A percentile compares a stretch with the other conserved stretches of the same genome.
Conservation (phyloP, 2,797 vertebrate genomes). For the Setipinna tenuifilis region DNA sequence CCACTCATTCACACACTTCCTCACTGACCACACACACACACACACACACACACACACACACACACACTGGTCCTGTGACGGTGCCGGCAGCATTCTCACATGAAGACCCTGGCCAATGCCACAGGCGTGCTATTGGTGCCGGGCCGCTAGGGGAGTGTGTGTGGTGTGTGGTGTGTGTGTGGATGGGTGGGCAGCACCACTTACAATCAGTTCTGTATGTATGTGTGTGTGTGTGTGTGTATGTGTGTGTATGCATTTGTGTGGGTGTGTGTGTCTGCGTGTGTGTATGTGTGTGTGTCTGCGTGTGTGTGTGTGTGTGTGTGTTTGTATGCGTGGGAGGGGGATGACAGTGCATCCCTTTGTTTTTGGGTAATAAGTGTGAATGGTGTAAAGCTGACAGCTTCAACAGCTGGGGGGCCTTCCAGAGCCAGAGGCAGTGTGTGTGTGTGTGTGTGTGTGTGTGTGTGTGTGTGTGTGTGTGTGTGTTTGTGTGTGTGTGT, state of each 20-base stretch:
- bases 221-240: conserved; percentile 2
- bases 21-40: not conserved
- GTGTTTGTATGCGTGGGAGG: not conserved
- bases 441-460: no score
- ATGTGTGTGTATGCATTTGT: conserved; percentile 14
- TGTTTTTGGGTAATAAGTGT: conserved; percentile 69
- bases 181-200: no score
- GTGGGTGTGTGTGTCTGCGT: not conserved
- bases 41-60: conserved; percentile 25
- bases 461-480: no score
- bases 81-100: not conserved
- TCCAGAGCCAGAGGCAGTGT: conserved; percentile 37
- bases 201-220: no score
- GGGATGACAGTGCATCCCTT: conserved; percentile 48
- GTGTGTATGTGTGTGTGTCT: not conserved
- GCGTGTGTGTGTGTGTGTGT: conserved; percentile 21
- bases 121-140: not conserved
- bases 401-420: conserved; percentile 65
- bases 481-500: no score
- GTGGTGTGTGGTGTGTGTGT: no score
- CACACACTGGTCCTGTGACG: not conserved
- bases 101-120: not conserved
- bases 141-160: no score
- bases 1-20: not conserved
- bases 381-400: conserved; percentile 66